phyloP scores from a whole-genome alignment of 2,888 invertebrate genomes.

The Acanthosepion pharaonis region DNA sequence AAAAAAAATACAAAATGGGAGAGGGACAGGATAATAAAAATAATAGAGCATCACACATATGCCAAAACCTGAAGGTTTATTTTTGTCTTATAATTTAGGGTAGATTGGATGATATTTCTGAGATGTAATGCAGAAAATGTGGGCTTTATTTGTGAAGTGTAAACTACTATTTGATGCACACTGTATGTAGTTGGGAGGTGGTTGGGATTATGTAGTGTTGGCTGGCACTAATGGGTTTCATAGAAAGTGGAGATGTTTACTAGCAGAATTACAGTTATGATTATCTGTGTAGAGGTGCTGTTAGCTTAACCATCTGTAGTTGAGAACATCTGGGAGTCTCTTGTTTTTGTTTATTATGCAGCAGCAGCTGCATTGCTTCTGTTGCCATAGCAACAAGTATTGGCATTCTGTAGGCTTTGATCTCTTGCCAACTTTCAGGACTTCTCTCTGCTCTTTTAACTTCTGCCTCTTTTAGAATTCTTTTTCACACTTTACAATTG shows the following conservation, averaged over 20 bases:
- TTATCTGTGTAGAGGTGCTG: background rate
- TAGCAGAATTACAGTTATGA: background rate
- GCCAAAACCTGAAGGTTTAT: background rate
- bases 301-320: background rate
- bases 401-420: background rate
- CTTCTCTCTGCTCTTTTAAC: background rate
- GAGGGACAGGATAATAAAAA: background rate
- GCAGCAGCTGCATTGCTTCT: background rate
- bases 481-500: background rate
- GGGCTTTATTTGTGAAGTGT: conserved; percentile 1
- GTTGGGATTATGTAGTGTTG: background rate
- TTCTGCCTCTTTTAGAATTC: background rate
- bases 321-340: background rate
- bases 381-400: background rate
- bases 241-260: background rate
- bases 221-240: background rate
- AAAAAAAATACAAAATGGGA: background rate
- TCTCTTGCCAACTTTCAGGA: background rate
- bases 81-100: background rate
- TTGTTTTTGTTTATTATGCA: background rate
- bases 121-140: background rate
- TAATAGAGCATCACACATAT: background rate
- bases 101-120: background rate
- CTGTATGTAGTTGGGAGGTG: background rate
- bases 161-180: background rate